Evolutionary conservation across 2,888 invertebrate species (phyloP).

Genomic region (Tenthredo distinguenda): DNA sequence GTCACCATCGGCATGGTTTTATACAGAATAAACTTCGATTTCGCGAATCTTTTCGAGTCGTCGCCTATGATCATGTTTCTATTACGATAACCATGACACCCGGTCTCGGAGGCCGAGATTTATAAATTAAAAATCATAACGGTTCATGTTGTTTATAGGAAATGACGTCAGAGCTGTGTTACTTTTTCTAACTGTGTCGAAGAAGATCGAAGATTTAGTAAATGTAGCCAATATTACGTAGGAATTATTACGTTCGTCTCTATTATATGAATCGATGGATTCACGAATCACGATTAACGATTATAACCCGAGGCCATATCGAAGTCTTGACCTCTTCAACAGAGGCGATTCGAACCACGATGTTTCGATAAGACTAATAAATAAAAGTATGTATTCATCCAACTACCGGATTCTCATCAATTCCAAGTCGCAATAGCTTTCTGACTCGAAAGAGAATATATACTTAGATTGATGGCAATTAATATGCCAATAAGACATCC

Average conservation of each 20-base stretch:
- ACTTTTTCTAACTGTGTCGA: neutral
- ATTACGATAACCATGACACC: neutral
- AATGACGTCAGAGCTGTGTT: neutral
- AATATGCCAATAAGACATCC: conserved; percentile 12
- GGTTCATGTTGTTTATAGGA: neutral
- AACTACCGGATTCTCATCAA: conserved; percentile 27
- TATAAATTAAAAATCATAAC: neutral
- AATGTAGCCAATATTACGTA: neutral
- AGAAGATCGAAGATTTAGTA: neutral
- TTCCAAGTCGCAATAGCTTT: conserved; percentile 25
- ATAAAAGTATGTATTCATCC: conserved; percentile 9
- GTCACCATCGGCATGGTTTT: neutral
- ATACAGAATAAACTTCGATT: neutral
- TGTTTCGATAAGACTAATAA: conserved; percentile 2
- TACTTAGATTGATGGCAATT: neutral
- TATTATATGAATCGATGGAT: neutral
- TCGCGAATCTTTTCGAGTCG: neutral
- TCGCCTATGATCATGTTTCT: neutral
- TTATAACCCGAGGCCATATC: conserved; percentile 15
- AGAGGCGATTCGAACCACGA: neutral
- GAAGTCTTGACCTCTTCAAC: conserved; percentile 38
- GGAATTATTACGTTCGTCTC: neutral
- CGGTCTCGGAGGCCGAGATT: neutral
- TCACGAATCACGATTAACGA: neutral
- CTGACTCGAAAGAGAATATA: conserved; percentile 35